A percentile compares a stretch with the other conserved stretches of the same genome.
Evolutionary conservation across 2,797 vertebrate genomes (phyloP).

Genomic region (Nannoperca obscura): DNA sequence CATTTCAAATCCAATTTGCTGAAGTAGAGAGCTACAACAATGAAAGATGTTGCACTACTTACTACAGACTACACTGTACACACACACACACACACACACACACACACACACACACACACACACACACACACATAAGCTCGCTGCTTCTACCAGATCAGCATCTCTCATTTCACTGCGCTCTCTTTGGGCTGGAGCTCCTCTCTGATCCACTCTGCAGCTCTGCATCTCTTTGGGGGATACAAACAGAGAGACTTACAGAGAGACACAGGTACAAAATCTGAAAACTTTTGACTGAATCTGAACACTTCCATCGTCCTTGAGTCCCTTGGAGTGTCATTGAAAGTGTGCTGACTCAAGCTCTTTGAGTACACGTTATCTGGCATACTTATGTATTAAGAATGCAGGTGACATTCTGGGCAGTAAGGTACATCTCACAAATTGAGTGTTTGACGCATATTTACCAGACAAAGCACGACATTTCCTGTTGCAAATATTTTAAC

Average conservation of each 20-base stretch:
- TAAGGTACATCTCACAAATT: neutral
- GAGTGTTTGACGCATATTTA: constrained; percentile 14
- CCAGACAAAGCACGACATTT: constrained; percentile 15
- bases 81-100: constrained; percentile 19
- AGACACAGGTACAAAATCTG: neutral
- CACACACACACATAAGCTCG: constrained; percentile 13
- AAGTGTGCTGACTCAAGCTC: constrained; percentile 44
- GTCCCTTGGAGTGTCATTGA: constrained; percentile 29
- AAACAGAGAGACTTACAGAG: constrained; percentile 27
- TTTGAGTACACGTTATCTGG: constrained; percentile 19
- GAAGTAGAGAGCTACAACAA: neutral
- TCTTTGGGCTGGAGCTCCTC: constrained; percentile 40
- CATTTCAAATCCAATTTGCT: neutral
- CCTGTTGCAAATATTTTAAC: constrained; percentile 24
- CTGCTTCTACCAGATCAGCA: constrained; percentile 31
- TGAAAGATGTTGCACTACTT: neutral
- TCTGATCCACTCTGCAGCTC: constrained; percentile 53
- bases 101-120: constrained; percentile 22
- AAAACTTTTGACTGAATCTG: constrained; percentile 22
- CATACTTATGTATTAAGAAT: constrained; percentile 24
- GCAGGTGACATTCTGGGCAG: constrained; percentile 21
- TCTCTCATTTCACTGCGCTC: constrained; percentile 28
- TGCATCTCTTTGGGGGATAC: constrained; percentile 44
- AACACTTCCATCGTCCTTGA: constrained; percentile 35
- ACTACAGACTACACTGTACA: constrained; percentile 2